Percentiles rank a stretch among this genome's conserved stretches.
Evolutionary conservation across 2,797 vertebrate species (phyloP).

Genomic region (Acipenser oxyrinchus): DNA sequence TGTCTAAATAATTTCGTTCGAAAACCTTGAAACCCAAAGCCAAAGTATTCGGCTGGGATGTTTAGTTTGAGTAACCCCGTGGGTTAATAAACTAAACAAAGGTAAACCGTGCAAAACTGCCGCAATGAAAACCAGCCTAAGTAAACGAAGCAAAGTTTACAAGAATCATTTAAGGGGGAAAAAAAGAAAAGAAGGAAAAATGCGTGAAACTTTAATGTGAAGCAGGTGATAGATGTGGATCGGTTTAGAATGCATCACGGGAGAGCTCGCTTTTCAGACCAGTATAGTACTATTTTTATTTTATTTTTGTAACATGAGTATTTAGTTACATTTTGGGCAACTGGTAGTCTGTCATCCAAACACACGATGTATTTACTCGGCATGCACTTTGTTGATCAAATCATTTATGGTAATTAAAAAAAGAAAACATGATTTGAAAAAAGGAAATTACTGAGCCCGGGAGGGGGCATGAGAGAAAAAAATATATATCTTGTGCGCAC

Average conservation of each 20-base stretch:
- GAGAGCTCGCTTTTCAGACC: too few species aligned
- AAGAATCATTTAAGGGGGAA: conserved; percentile 69
- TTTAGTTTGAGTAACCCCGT: conserved; percentile 94
- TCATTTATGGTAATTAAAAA: too few species aligned
- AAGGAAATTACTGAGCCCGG: too few species aligned
- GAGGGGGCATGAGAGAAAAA: too few species aligned
- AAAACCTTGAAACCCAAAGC: conserved; percentile 79
- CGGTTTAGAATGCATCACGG: conserved; percentile 16
- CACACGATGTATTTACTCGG: too few species aligned
- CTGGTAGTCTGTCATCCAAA: too few species aligned
- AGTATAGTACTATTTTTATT: too few species aligned
- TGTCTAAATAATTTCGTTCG: conserved; percentile 67
- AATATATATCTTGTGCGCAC: too few species aligned
- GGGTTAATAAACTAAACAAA: conserved; percentile 99
- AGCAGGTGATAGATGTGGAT: conserved; percentile 72
- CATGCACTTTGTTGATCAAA: too few species aligned
- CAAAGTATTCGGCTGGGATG: conserved; percentile 76
- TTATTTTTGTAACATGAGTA: too few species aligned
- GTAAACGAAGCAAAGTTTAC: conserved; percentile 93
- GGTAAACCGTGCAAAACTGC: conserved; percentile 91
- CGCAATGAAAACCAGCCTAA: conserved; percentile 97
- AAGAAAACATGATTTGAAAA: too few species aligned
- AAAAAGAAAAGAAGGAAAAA: conserved; percentile 51
- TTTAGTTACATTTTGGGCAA: too few species aligned
- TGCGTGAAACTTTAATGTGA: conserved; percentile 77